Base-by-base conservation (phyloP, 1,140 invertebrate species). In the Diprion similis region DNA sequence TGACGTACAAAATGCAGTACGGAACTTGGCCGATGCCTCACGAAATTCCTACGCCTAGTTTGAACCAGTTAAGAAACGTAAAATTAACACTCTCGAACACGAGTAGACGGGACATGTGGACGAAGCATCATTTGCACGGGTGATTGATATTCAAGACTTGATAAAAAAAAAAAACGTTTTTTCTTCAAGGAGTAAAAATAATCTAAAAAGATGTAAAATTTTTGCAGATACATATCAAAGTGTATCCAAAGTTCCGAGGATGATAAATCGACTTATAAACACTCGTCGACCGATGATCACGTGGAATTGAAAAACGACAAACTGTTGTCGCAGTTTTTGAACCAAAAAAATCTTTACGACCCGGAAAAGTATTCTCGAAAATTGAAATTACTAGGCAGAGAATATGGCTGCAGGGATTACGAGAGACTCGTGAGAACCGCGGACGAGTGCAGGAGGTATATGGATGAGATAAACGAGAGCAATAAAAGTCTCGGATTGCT, bases 1-100 rank as follows among this genome's bases (percentile, higher is more conserved):
- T 86, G 15, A 83, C 82, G 0, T 86, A 86, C 46, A 86, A 85
- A 79, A 77, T 83, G 66, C 84, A 85, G 67, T 85, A 86, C 46
- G 85, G 84, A 8, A 78, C 75, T 7, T 86, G 84, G 85, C 81
- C 83, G 1, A 59, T 81, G 15, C 75, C 78, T 46, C 70, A 81
- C 64, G 76, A 82, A 71, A 74, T 84, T 68, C 70, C 71, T 19
- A 79, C 77, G 46, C 74, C 78, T 0, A 77, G 68, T n/a, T 47
- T 77, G 17, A 78, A 71, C 9, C 68, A 75, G 13, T 46, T 79
- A 0, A 71, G 72, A 19, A 83, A 80, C 17, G 72, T 81, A 15
- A 75, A 72, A 46, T 13, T 80, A 24, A 80, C 78, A 6, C 48
- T 83, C 47, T 78, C 81, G 1, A 78, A 76, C 68, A 71, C 78